Percentiles rank a stretch among this genome's conserved stretches.
These are phyloP conservation scores for Chrysemys picta DNA, from an alignment of 2,113 vertebrate species.

Conservation along the genomic window DNA sequence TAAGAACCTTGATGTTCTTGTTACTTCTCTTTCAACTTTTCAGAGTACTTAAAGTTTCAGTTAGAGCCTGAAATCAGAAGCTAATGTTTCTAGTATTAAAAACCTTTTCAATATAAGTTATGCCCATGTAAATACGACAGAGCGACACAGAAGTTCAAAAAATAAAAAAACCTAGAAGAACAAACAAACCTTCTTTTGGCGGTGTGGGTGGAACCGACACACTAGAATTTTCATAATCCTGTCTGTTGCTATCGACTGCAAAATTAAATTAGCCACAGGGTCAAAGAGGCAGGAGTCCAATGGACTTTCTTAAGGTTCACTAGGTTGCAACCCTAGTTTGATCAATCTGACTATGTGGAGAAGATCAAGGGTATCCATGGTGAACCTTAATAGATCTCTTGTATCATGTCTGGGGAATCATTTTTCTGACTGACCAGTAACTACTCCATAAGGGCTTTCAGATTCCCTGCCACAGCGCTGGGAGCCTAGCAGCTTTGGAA, in stretches of 20 bases:
- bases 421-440: not conserved
- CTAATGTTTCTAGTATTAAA: not conserved
- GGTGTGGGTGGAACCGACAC: not conserved
- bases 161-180: not conserved
- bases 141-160: not conserved
- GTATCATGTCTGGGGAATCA: not conserved
- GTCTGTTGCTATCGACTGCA: not conserved
- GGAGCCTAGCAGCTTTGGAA: too few species aligned
- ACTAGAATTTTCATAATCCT: not conserved
- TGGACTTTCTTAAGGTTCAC: not conserved
- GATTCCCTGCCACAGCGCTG: too few species aligned
- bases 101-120: not conserved
- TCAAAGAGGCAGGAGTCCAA: not conserved
- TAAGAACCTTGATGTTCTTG: not conserved
- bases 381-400: not conserved
- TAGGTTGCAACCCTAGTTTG: not conserved
- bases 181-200: not conserved
- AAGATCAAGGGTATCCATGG: not conserved
- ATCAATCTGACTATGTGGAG: not conserved
- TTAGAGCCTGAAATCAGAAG: not conserved
- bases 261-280: not conserved
- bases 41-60: not conserved
- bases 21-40: not conserved
- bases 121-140: not conserved
- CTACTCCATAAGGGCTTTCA: not conserved